Base-by-base conservation (phyloP, 2,888 invertebrate genomes). In the Fabriciana adippe region DNA sequence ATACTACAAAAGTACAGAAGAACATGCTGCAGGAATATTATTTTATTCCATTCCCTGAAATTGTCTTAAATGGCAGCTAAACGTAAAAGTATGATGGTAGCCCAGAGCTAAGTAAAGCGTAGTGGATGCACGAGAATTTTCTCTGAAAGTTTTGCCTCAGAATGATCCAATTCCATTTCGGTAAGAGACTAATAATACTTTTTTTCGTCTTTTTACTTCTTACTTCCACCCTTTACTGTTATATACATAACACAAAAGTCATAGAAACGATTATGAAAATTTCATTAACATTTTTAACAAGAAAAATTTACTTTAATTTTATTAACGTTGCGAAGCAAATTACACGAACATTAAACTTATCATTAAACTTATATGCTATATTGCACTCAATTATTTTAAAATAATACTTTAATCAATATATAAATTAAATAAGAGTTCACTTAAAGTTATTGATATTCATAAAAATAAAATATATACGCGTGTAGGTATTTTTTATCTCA, bases 161-260 rank as follows among this genome's bases (percentile, higher is more conserved):
- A 92, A 92, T 90, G 92, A 90, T 91, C 90, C 91, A 91, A 91
- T 92, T 92, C 92, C 92, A 92, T 92, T 92, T 92, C 90, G 90
- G 90, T 91, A 89, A 91, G 87, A 91, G 91, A 91, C 92, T 92
- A 92, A 92, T 92, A 92, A 92, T 90, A 92, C 83, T 89, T 89
- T 91, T 90, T 90, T 91, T 89, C 88, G 88, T 88, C 89, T 88
- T 92, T 91, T 92, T 92, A 90, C 92, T 90, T 89, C 89, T 92
- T 90, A 87, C 89, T 90, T 90, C 88, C 87, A 92, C 91, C 91
- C 92, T 91, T 92, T 92, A 92, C 90, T 91, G 88, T 87, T 90
- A 88, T 89, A 86, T 83, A 83, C 81, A 83, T 82, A 86, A 83
- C 85, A 73, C 69, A 81, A 83, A 82, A 77, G 73, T 70, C 68